These are phyloP conservation scores for Dynastes maya DNA, from an alignment of 2,888 invertebrate genomes.

Conservation along the genomic window DNA sequence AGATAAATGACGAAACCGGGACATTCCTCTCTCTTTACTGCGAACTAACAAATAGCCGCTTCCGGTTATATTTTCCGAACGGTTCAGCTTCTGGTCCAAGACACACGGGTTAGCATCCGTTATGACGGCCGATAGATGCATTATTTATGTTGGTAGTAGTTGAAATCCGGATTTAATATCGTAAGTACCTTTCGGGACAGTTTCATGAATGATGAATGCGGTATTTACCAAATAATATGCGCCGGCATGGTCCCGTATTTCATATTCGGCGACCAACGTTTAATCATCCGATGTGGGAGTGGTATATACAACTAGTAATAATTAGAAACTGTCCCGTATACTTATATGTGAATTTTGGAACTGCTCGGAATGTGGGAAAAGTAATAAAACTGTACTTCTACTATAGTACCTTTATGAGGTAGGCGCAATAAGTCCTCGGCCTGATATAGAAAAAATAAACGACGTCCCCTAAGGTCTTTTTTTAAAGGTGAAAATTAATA, in stretches of 20 bases:
- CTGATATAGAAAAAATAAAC: no score
- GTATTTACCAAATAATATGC: constrained; percentile 4
- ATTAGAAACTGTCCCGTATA: no score
- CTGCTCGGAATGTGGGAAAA: no score
- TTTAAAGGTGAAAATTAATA: no score
- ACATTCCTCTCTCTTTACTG: not conserved
- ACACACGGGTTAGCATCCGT: not conserved
- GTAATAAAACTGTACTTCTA: no score
- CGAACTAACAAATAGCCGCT: constrained; percentile 19
- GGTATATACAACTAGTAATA: no score
- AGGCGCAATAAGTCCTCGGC: no score
- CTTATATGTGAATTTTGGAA: no score
- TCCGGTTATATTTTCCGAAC: constrained; percentile 25
- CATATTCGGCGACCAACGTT: not conserved
- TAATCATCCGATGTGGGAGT: no score
- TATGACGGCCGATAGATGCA: constrained; percentile 14
- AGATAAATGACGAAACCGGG: not conserved
- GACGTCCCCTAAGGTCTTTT: no score
- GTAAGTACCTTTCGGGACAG: not conserved
- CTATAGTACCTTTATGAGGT: no score
- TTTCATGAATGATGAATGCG: not conserved
- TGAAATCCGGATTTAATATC: constrained; percentile 10
- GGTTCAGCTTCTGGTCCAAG: not conserved
- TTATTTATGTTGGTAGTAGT: not conserved
- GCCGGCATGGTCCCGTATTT: not conserved